Base-by-base conservation (phyloP, 2,113 vertebrate species). In the Hemicordylus capensis region DNA sequence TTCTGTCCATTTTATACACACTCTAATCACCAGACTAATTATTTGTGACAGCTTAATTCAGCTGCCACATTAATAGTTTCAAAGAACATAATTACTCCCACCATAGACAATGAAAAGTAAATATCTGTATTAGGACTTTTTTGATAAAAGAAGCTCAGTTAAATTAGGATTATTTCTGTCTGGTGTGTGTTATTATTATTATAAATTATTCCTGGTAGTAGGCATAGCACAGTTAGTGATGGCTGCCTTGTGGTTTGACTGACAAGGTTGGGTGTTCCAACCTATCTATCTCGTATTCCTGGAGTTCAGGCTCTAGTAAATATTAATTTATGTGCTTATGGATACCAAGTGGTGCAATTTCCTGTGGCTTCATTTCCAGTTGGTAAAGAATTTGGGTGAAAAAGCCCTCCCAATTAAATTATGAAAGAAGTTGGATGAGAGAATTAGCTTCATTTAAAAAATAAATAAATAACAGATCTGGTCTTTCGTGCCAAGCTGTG, bases 11-110 rank as follows among this genome's bases (percentile, higher is more conserved):
- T 84, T 88, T 58, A 73, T 51, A 14, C n/a, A 70, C 44, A 28
- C 9, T 46, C 15, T 76, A 76, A 81, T 81, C 42, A 80, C 26
- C 28, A 31, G 26, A 75, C 88, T 1, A 91, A 92, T 89, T 74
- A 85, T 88, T 81, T 86, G 82, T 6, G 28, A 58, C 85, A 89
- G 46, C 87, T 88, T 81, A 79, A 87, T 85, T 91, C 85, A 85
- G 69, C 51, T 89, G 76, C 51, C 61, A 82, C 22, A 15, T 61
- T 34, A 87, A 42, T 58, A 72, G 37, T 72, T 87, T 86, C 70
- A 91, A 89, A 85, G 42, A 79, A 74, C 24, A 67, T 79, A 79
- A 89, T 90, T 87, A 85, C 72, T 85, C 66, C 83, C 34, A 84
- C 63, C 59, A 85, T 88, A 78, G 22, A 58, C 46, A 51, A 17